Base-by-base conservation (phyloP, 2,888 invertebrate species). In the Diarsia mendica region DNA sequence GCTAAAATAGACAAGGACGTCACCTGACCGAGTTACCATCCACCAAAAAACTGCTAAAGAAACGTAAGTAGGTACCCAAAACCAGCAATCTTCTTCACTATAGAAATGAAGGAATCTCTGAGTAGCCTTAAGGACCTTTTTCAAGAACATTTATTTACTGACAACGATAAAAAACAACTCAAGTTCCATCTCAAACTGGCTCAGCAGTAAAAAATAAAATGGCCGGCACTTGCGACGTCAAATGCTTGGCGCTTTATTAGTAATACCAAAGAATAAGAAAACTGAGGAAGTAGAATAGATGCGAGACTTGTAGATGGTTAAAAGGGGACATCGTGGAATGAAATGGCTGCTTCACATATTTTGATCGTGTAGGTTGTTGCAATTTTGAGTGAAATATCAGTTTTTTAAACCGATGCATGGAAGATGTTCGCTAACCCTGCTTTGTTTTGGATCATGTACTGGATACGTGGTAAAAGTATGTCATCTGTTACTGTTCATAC, bases 241-340 rank as follows among this genome's bases (percentile, higher is more conserved):
- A 76, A 80, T 67, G 65, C 77, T 77, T 67, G 77, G 63, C 72
- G 60, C 58, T 82, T 80, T 80, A 80, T 82, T 81, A 79, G 63
- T 58, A 77, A 58, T 79, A 46, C 55, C 64, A 78, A 58, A 64
- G 77, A 64, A 15, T 51, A 58, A 23, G 49, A 49, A 23, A 46
- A 46, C 28, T 0, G 11, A 15, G 55, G 13, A 6, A 55, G 5
- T 23, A 5, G 13, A 23, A 55, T 18, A 77, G 77, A 69, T 0
- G 68, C 23, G 48, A 18, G 9, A 33, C 15, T 55, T 55, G 18
- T 0, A 33, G 18, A 58, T 18, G 28, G 9, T 28, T 4, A n/a
- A 53, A n/a, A 11, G 20, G 20, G 3, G 3, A n/a, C n/a, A 51
- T 51, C 20, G 51, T n/a, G n/a, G 51, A n/a, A n/a, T 51, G 10